Conservation (phyloP, 1,140 invertebrate genomes). For the Prorops nasuta region DNA sequence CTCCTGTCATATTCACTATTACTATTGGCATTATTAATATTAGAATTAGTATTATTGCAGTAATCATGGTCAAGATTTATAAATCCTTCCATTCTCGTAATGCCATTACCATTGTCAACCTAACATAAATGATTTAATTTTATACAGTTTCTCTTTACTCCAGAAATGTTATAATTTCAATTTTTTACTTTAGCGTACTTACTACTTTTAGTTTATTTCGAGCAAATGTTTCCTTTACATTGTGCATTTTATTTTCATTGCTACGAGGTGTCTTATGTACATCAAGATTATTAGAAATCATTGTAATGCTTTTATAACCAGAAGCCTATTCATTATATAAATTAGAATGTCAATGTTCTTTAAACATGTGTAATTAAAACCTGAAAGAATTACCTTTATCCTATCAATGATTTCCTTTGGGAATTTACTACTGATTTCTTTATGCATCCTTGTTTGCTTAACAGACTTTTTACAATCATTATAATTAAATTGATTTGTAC, state of each 20-base stretch:
- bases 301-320: slow-evolving; percentile 53
- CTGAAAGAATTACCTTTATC: slow-evolving; percentile 47
- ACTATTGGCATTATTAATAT: slow-evolving; percentile 13
- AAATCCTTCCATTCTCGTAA: slow-evolving; percentile 20
- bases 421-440: slow-evolving; percentile 46
- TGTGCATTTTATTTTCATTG: slow-evolving; percentile 44
- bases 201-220: slow-evolving; percentile 48
- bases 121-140: slow-evolving; percentile 10
- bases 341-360: background rate
- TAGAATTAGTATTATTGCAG: slow-evolving; percentile 43
- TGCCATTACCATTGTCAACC: slow-evolving; percentile 20
- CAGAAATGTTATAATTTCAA: too few relatives aligned
- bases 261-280: slow-evolving; percentile 31
- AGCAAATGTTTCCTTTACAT: slow-evolving; percentile 36
- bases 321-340: slow-evolving; percentile 36
- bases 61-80: slow-evolving; percentile 60
- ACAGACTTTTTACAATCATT: too few relatives aligned
- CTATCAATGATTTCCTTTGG: slow-evolving; percentile 56
- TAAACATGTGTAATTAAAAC: background rate
- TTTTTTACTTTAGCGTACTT: too few relatives aligned
- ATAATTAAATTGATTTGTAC: too few relatives aligned
- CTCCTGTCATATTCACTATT: slow-evolving; percentile 23
- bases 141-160: too few relatives aligned
- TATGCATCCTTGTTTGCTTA: slow-evolving; percentile 34
- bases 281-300: slow-evolving; percentile 52